Evolutionary conservation across 2,797 vertebrate species (phyloP).

Genomic region (Anolis apletophallus): DNA sequence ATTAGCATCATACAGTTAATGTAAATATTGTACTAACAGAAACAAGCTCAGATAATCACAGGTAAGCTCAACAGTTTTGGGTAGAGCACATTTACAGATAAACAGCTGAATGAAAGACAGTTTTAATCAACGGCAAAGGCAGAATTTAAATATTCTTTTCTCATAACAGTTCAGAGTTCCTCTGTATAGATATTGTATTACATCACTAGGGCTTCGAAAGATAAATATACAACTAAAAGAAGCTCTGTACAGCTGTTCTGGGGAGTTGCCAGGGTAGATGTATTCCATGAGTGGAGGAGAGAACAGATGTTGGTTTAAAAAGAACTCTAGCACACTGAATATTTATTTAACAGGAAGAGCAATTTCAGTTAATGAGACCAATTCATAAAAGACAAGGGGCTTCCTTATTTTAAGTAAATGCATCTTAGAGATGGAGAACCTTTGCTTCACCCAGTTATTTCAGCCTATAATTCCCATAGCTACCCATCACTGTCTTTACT

Average conservation of each 20-base stretch:
- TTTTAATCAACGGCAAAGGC: rapidly evolving
- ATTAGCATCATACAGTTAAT: background rate
- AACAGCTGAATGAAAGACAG: background rate
- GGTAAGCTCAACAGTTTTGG: slow-evolving; percentile 4
- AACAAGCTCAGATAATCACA: background rate
- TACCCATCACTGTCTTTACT: background rate
- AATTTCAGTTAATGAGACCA: background rate
- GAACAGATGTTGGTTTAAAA: background rate
- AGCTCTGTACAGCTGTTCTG: background rate
- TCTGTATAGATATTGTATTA: background rate
- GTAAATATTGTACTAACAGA: slow-evolving; percentile 50
- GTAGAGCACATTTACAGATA: background rate
- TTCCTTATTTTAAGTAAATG: background rate
- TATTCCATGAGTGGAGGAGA: background rate
- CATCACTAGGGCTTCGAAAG: background rate
- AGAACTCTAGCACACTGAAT: background rate
- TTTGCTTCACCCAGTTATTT: background rate
- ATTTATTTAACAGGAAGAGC: slow-evolving; percentile 8
- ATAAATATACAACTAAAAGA: background rate
- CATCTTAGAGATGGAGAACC: background rate
- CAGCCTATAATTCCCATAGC: background rate
- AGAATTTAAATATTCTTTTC: background rate
- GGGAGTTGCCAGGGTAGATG: background rate
- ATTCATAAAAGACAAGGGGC: background rate
- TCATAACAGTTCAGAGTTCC: background rate